A percentile compares a stretch with the other conserved stretches of the same genome.
Evolutionary conservation across 30 jellyfish, hydroid and myxozoan species (phyloP).

Genomic region (Cassiopea andromeda): DNA sequence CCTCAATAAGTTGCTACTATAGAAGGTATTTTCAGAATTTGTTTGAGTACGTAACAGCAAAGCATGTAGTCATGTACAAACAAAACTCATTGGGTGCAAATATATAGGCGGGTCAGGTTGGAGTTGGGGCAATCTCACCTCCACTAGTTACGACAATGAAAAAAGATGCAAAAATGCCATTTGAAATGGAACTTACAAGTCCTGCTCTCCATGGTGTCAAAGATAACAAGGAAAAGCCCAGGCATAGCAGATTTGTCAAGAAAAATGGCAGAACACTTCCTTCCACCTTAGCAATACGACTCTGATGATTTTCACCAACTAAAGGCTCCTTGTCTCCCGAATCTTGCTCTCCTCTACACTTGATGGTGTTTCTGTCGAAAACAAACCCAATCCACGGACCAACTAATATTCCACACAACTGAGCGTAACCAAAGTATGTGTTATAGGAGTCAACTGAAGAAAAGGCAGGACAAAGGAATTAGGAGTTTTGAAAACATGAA

Average conservation of each 20-base stretch:
- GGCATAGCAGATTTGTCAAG: slow-evolving; percentile 57
- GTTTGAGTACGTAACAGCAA: no score
- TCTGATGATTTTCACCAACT: background rate
- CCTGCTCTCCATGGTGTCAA: slow-evolving; percentile 23
- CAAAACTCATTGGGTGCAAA: no score
- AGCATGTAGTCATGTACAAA: no score
- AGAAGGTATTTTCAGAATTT: no score
- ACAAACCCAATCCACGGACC: slow-evolving; percentile 70
- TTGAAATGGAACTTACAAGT: slow-evolving; percentile 31
- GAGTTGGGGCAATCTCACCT: no score
- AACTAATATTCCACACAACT: slow-evolving; percentile 72
- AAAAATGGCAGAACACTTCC: slow-evolving; percentile 58
- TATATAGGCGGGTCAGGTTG: no score
- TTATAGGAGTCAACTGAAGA: slow-evolving; percentile 48
- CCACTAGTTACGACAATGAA: no score
- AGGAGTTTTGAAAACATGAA: no score
- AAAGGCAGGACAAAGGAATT: background rate
- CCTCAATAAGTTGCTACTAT: no score
- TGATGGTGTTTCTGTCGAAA: slow-evolving; percentile 51
- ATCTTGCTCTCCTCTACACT: slow-evolving; percentile 4
- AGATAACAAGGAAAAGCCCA: slow-evolving; percentile 55
- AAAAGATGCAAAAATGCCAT: background rate
- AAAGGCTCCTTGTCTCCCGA: slow-evolving; percentile 1
- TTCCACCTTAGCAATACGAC: slow-evolving; percentile 1
- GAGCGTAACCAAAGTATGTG: slow-evolving; percentile 71